These are phyloP conservation scores for Dasysyrphus albostriatus DNA, from an alignment of 2,888 invertebrate genomes.

Conservation along the genomic window DNA sequence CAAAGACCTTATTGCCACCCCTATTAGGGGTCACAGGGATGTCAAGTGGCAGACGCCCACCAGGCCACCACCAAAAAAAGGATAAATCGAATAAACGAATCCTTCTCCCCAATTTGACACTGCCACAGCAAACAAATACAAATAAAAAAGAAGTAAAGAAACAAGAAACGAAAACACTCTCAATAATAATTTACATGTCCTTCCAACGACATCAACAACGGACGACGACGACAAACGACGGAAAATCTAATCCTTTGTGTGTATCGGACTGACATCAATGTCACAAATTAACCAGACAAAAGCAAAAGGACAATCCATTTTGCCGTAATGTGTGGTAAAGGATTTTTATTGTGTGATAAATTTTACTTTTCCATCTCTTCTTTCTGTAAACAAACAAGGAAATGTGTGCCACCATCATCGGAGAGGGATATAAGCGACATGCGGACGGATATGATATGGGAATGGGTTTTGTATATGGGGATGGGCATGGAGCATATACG, in stretches of 20 bases:
- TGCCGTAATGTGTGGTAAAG: constrained; percentile 76
- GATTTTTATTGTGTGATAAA: constrained; percentile 75
- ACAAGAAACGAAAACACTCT: constrained; percentile 69
- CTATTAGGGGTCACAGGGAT: constrained; percentile 53
- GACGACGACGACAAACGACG: constrained; percentile 12
- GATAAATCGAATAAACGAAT: constrained; percentile 62
- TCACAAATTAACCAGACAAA: constrained; percentile 55
- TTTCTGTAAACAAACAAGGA: constrained; percentile 24
- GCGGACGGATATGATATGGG: neutral
- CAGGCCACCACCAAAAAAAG: constrained; percentile 42
- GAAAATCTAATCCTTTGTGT: constrained; percentile 49
- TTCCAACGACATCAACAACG: constrained; percentile 24
- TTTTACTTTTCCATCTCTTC: constrained; percentile 51
- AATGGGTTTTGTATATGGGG: neutral
- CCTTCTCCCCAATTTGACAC: constrained; percentile 33
- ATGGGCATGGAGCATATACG: neutral
- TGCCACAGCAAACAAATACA: neutral
- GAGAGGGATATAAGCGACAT: neutral
- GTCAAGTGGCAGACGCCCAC: constrained; percentile 45
- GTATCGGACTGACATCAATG: constrained; percentile 47
- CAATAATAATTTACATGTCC: constrained; percentile 76
- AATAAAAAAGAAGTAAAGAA: constrained; percentile 28
- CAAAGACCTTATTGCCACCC: constrained; percentile 56
- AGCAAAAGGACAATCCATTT: constrained; percentile 74
- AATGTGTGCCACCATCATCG: neutral